Percentiles rank a stretch among this genome's conserved stretches.
Evolutionary conservation across 2,113 vertebrate genomes (phyloP).

Genomic region (Leucopsar rothschildi): DNA sequence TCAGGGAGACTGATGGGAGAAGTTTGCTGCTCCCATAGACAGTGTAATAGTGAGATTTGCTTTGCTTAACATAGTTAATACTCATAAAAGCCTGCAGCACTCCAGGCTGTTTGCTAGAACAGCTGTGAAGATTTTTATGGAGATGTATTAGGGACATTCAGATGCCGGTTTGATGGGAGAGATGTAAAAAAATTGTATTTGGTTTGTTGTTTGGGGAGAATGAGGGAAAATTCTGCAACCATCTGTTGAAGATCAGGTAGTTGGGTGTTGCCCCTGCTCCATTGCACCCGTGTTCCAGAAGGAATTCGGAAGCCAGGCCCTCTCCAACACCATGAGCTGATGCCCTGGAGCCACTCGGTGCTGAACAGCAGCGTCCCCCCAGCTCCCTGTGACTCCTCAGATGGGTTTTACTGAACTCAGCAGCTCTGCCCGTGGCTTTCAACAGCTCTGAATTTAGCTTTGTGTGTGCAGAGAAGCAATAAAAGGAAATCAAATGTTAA

Average conservation of each 20-base stretch:
- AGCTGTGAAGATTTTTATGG: slow-evolving; percentile 35
- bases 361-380: neutral
- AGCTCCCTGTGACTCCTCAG: neutral
- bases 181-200: neutral
- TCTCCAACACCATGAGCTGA: neutral
- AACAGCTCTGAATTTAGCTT: neutral
- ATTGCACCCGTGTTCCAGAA: neutral
- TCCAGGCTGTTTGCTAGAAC: slow-evolving; percentile 17
- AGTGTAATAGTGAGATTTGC: slow-evolving; percentile 7
- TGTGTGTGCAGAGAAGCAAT: neutral
- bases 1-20: slow-evolving; percentile 6
- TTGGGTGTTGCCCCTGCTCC: neutral
- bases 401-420: neutral
- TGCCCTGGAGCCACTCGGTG: neutral
- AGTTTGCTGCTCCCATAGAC: slow-evolving; percentile 20
- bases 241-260: neutral
- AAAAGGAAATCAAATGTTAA: slow-evolving; percentile 36
- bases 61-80: slow-evolving; percentile 49
- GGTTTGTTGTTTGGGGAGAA: neutral
- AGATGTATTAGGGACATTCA: neutral
- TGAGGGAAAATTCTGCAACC: neutral
- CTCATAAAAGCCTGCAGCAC: slow-evolving; percentile 6
- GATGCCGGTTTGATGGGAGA: neutral
- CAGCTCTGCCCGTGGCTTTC: neutral
- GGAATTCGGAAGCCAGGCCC: neutral